phyloP scores from a whole-genome alignment of 2,113 vertebrate genomes.

The Macquaria ambigua region DNA sequence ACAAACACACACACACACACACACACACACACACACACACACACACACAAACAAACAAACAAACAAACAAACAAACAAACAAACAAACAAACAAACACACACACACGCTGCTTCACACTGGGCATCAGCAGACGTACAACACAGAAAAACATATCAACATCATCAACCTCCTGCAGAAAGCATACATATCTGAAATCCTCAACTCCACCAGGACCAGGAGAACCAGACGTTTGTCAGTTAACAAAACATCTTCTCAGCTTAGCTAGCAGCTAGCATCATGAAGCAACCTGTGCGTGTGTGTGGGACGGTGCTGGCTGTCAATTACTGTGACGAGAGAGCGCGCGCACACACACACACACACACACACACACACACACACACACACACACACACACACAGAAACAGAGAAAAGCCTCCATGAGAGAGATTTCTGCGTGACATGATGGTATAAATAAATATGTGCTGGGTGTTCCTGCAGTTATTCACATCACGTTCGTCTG shows the following conservation, averaged over 20 bases:
- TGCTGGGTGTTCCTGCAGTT: neutral
- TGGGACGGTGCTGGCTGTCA: conserved; percentile 39
- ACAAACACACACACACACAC: too few species aligned
- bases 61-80: too few species aligned
- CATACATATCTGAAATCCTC: too few species aligned
- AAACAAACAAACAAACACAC: too few species aligned
- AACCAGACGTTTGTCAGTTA: neutral
- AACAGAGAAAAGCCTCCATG: neutral
- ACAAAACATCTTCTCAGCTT: neutral
- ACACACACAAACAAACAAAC: too few species aligned
- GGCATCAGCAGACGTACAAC: neutral
- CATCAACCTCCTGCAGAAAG: neutral
- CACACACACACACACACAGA: too few species aligned
- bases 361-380: too few species aligned
- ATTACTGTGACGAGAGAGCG: conserved; percentile 27
- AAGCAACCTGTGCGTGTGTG: neutral
- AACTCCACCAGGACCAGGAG: neutral
- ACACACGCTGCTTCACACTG: neutral
- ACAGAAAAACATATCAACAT: neutral
- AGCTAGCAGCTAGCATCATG: neutral
- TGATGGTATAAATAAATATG: conserved; percentile 28
- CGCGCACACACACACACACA: too few species aligned
- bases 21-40: too few species aligned
- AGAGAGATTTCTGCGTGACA: neutral
- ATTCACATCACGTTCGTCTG: conserved; percentile 41